These are phyloP conservation scores for Trematocara nigrifrons DNA, from an alignment of 2,113 vertebrate genomes.

Conservation along the genomic window DNA sequence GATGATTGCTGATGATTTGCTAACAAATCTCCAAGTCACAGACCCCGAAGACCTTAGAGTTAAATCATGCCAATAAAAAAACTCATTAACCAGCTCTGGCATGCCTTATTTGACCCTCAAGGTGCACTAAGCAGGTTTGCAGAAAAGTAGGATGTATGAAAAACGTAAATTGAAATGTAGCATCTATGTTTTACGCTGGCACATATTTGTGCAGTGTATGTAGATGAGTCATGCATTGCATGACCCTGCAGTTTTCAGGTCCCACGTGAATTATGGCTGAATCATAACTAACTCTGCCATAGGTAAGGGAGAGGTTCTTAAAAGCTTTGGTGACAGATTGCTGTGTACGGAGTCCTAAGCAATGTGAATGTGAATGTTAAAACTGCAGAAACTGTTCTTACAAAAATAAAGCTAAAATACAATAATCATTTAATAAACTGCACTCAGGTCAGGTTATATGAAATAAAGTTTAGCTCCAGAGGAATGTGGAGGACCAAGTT, in stretches of 20 bases:
- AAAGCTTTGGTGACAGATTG: conserved; percentile 5
- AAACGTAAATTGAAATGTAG: not conserved
- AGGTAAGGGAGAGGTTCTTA: not conserved
- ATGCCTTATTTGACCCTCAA: not conserved
- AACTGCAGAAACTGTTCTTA: not conserved
- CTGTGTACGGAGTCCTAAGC: not conserved
- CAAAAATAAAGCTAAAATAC: not conserved
- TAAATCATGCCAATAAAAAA: not conserved
- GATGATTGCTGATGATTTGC: not conserved
- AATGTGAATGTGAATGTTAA: not conserved
- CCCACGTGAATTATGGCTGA: conserved; percentile 1
- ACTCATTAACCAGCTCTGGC: not conserved
- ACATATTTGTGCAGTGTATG: not conserved
- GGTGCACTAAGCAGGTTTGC: not conserved
- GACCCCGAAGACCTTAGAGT: not conserved
- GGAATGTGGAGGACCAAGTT: not conserved
- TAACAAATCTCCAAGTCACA: not conserved
- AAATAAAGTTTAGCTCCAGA: not conserved
- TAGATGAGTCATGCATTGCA: not conserved
- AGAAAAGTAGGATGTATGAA: not conserved
- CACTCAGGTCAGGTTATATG: not conserved
- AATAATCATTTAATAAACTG: not conserved
- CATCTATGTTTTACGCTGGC: not conserved
- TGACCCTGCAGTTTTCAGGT: not conserved
- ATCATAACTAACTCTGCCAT: not conserved